These are phyloP conservation scores for Microplitis demolitor DNA, from an alignment of 1,140 invertebrate genomes.

Conservation along the genomic window DNA sequence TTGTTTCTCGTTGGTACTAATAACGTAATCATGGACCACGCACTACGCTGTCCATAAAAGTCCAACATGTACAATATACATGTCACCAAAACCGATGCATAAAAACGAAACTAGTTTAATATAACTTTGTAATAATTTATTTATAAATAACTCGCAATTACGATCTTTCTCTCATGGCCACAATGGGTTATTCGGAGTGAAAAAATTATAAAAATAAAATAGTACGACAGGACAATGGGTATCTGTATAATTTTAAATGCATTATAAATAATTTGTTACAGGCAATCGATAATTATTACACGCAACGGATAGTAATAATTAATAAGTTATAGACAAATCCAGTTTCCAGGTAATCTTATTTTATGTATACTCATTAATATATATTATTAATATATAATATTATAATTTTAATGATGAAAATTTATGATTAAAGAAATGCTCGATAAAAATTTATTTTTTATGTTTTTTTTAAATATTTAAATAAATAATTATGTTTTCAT, in stretches of 20 bases:
- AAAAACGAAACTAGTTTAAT: too few species aligned
- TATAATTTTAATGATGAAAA: neutral
- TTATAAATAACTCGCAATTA: constrained; percentile 11
- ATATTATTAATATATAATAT: neutral
- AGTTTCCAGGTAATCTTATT: neutral
- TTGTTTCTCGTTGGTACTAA: too few species aligned
- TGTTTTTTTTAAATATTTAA: neutral
- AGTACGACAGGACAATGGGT: neutral
- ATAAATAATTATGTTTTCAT: neutral
- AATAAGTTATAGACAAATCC: neutral
- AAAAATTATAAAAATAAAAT: neutral
- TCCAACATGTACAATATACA: too few species aligned
- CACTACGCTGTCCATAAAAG: too few species aligned
- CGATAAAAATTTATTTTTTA: neutral
- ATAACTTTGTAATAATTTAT: neutral
- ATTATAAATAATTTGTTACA: neutral
- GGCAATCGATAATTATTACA: neutral
- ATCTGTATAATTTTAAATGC: neutral
- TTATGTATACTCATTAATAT: constrained; percentile 23
- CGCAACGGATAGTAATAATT: neutral
- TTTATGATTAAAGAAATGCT: neutral
- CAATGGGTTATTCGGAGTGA: neutral
- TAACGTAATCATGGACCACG: too few species aligned
- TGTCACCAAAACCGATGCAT: too few species aligned
- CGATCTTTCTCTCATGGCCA: neutral